phyloP scores from a whole-genome alignment of 1,140 invertebrate genomes.

The Caenorhabditis tropicalis region DNA sequence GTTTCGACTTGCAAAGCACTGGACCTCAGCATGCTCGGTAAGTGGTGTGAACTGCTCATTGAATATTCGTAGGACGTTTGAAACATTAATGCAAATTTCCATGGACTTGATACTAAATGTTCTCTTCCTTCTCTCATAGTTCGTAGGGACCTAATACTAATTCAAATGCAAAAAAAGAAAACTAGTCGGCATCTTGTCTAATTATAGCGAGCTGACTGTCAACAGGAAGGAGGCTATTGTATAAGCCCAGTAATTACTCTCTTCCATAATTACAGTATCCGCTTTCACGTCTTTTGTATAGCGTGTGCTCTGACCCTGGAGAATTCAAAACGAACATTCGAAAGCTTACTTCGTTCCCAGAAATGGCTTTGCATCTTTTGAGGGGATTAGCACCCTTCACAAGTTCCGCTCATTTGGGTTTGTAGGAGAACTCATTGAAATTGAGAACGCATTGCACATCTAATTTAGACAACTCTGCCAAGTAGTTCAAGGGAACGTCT shows the following conservation, averaged over 20 bases:
- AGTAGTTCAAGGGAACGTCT: not conserved
- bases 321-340: constrained; percentile 1
- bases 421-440: not conserved
- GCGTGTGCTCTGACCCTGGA: not conserved
- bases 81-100: not conserved
- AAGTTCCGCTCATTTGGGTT: constrained; percentile 13
- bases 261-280: not conserved
- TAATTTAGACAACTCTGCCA: constrained; percentile 24
- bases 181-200: not conserved
- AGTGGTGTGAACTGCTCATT: constrained; percentile 67
- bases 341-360: not conserved
- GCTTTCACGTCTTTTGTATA: not conserved
- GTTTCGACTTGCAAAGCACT: constrained; percentile 73
- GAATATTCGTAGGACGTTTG: constrained; percentile 23
- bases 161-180: not conserved
- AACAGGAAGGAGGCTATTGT: constrained; percentile 25
- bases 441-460: constrained; percentile 24
- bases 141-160: not conserved
- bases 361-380: not conserved
- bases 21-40: constrained; percentile 74
- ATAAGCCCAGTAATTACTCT: not conserved
- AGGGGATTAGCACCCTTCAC: constrained; percentile 14
- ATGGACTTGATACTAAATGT: not conserved
- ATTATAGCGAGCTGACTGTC: constrained; percentile 19
- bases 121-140: not conserved